Conservation (phyloP, 1,140 invertebrate species). For the Stegodyphus mimosarum region DNA sequence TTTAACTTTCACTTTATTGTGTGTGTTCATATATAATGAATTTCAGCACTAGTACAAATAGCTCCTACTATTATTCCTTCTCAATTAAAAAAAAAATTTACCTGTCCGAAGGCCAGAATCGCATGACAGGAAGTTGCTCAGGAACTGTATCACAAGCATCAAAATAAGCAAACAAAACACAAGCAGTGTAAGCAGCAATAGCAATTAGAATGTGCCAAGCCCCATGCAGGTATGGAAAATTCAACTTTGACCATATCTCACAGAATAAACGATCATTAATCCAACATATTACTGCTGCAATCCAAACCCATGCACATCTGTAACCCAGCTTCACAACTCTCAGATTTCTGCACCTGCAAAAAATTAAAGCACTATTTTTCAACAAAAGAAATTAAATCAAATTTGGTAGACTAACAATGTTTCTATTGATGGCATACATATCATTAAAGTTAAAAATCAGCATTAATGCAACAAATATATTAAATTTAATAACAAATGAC, state of each 20-base stretch:
- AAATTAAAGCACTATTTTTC: neutral
- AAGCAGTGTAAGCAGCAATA: conserved; percentile 79
- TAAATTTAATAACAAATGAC: too few species aligned
- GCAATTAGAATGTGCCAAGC: conserved; percentile 85
- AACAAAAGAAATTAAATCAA: neutral
- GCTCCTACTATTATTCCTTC: neutral
- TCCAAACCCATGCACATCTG: conserved; percentile 76
- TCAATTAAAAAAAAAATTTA: neutral
- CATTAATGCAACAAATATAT: too few species aligned
- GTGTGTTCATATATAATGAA: neutral
- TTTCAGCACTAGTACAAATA: neutral
- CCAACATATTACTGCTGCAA: conserved; percentile 80
- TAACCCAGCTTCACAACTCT: conserved; percentile 77
- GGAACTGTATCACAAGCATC: conserved; percentile 78
- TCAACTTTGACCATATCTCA: conserved; percentile 78
- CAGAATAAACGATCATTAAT: conserved; percentile 82
- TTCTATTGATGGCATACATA: too few species aligned
- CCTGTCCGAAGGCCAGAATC: conserved; percentile 79
- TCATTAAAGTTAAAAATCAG: too few species aligned
- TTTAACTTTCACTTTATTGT: neutral
- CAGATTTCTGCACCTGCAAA: conserved; percentile 72
- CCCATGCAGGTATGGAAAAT: conserved; percentile 83
- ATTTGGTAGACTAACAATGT: too few species aligned
- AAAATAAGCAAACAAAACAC: conserved; percentile 83
- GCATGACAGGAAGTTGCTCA: conserved; percentile 76